phyloP scores from a whole-genome alignment of 2,888 invertebrate genomes.

The Megaustenia siamemsis region DNA sequence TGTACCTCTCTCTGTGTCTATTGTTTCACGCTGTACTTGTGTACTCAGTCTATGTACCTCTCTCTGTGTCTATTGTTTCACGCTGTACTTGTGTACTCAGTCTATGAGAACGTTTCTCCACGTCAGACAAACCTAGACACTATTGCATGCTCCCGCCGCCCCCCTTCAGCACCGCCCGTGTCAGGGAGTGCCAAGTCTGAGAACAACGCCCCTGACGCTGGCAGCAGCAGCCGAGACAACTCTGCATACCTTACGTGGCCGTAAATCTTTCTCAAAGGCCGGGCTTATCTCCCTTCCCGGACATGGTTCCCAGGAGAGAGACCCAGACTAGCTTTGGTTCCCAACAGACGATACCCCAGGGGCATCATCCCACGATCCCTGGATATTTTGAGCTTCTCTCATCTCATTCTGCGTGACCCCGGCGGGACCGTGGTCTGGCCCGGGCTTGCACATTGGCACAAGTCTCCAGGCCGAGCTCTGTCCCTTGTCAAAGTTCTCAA shows the following conservation, averaged over 20 bases:
- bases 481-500: slow-evolving; percentile 4
- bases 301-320: background rate
- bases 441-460: slow-evolving; percentile 9
- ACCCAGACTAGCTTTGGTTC: slow-evolving; percentile 21
- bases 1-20: too few relatives aligned
- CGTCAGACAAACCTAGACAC: too few relatives aligned
- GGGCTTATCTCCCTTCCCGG: slow-evolving; percentile 10
- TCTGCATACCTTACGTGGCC: background rate
- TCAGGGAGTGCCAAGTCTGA: too few relatives aligned
- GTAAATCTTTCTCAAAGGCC: slow-evolving; percentile 41
- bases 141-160: too few relatives aligned
- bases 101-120: too few relatives aligned
- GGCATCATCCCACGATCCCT: background rate
- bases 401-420: slow-evolving; percentile 1
- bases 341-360: slow-evolving; percentile 4
- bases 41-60: too few relatives aligned
- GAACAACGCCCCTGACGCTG: background rate
- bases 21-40: too few relatives aligned
- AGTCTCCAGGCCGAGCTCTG: slow-evolving; percentile 6
- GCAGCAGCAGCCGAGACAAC: background rate
- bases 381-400: background rate
- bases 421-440: slow-evolving; percentile 14
- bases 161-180: background rate
- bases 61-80: too few relatives aligned
- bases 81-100: too few relatives aligned